phyloP scores from a whole-genome alignment of 2,888 invertebrate genomes.

The Halictus ligatus region DNA sequence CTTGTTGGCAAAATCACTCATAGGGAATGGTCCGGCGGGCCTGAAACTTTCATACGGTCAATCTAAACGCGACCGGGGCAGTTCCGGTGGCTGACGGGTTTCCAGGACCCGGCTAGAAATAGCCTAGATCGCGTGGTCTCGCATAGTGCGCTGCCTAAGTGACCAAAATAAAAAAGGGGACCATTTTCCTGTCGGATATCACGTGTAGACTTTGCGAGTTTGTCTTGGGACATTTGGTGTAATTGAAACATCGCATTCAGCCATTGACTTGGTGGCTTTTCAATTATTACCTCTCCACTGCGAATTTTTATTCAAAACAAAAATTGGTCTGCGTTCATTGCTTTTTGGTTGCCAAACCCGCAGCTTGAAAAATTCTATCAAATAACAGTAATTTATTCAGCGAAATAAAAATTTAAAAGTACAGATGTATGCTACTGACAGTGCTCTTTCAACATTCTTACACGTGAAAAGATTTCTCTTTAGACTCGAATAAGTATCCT shows the following conservation, averaged over 20 bases:
- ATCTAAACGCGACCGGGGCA: conserved; percentile 21
- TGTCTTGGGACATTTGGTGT: background rate
- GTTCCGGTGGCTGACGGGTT: conserved; percentile 5
- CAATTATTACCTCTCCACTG: too few relatives aligned
- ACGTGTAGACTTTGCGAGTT: background rate
- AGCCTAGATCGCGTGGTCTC: background rate
- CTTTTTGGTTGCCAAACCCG: too few relatives aligned
- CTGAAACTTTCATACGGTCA: conserved; percentile 46
- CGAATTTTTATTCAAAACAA: background rate
- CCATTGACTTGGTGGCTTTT: too few relatives aligned
- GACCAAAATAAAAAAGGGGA: background rate
- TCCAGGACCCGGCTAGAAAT: background rate
- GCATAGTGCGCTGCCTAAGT: background rate
- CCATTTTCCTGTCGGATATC: background rate
- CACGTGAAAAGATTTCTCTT: too few relatives aligned
- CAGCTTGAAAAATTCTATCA: too few relatives aligned
- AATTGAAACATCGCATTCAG: background rate
- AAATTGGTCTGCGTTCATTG: too few relatives aligned
- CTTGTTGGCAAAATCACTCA: conserved; percentile 50
- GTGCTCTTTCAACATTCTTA: too few relatives aligned
- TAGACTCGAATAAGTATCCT: too few relatives aligned
- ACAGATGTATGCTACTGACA: too few relatives aligned
- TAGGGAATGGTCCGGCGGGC: conserved; percentile 24
- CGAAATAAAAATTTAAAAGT: too few relatives aligned
- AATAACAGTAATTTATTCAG: too few relatives aligned